Conservation (phyloP, 2,113 vertebrate species). For the Hippolais icterina region DNA sequence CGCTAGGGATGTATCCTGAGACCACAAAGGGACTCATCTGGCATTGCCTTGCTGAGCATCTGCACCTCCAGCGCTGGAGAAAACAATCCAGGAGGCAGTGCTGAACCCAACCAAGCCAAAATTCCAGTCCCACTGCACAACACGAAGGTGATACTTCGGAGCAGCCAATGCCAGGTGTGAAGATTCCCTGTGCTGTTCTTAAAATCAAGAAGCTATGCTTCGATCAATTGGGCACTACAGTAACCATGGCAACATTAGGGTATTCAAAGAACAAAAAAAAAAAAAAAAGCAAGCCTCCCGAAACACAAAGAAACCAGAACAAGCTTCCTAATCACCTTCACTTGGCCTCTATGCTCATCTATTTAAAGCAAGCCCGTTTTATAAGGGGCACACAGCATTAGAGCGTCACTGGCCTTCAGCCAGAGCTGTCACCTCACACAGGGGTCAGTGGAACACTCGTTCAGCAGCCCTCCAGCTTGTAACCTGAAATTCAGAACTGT, state of each 20-base stretch:
- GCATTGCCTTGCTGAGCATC: background rate
- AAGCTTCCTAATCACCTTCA: slow-evolving; percentile 10
- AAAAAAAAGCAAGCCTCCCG: background rate
- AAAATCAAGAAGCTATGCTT: background rate
- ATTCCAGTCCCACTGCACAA: background rate
- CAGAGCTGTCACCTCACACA: slow-evolving; percentile 16
- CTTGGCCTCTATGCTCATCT: background rate
- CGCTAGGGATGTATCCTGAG: background rate
- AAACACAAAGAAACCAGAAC: background rate
- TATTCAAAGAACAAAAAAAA: background rate
- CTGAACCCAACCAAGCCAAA: background rate
- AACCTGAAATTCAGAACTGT: background rate
- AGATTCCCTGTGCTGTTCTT: background rate
- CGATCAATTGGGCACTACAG: background rate
- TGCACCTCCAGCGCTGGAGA: background rate
- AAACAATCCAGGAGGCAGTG: background rate
- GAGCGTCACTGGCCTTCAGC: background rate
- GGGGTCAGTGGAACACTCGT: background rate
- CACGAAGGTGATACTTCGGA: background rate
- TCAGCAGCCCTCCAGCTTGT: background rate
- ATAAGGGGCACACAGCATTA: background rate
- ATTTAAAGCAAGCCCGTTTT: background rate
- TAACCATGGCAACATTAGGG: background rate
- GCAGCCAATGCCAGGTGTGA: background rate
- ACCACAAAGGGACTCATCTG: background rate